phyloP scores from a whole-genome alignment of 2,888 invertebrate species.

The Drosophila helvetica region DNA sequence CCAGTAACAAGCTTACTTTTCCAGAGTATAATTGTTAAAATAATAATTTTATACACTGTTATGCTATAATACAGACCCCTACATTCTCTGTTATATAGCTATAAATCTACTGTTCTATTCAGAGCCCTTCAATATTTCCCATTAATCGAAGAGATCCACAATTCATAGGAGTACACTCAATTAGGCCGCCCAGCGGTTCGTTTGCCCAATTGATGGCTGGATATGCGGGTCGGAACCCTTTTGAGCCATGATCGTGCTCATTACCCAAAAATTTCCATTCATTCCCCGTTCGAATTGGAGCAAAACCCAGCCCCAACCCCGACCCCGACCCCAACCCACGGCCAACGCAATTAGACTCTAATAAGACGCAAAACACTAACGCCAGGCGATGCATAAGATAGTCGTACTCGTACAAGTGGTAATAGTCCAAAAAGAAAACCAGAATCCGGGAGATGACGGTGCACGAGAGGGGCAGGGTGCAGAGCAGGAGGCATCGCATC shows the following conservation, averaged over 20 bases:
- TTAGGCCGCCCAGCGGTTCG: conserved; percentile 65
- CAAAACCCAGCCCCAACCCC: conserved; percentile 26
- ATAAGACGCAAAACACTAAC: conserved; percentile 77
- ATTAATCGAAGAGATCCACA: conserved; percentile 14
- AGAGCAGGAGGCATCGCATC: neutral
- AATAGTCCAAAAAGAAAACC: conserved; percentile 49
- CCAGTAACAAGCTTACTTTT: no score
- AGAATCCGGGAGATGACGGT: conserved; percentile 6
- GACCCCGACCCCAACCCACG: conserved; percentile 46
- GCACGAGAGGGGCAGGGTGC: conserved; percentile 1
- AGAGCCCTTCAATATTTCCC: conserved; percentile 1
- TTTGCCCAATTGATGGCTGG: conserved; percentile 32
- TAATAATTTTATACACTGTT: no score
- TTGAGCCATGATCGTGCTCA: conserved; percentile 34
- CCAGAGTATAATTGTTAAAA: no score
- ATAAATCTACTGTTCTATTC: neutral
- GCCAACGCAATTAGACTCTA: conserved; percentile 76
- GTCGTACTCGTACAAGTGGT: conserved; percentile 52
- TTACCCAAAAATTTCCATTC: conserved; percentile 35
- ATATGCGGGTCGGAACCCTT: conserved; percentile 22
- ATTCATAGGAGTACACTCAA: conserved; percentile 32
- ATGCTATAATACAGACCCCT: no score
- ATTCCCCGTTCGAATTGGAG: conserved; percentile 45
- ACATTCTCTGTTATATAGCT: no score
- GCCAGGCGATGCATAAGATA: conserved; percentile 69